Evolutionary conservation across 2,888 invertebrate genomes (phyloP).

Genomic region (Adelphocoris suturalis): DNA sequence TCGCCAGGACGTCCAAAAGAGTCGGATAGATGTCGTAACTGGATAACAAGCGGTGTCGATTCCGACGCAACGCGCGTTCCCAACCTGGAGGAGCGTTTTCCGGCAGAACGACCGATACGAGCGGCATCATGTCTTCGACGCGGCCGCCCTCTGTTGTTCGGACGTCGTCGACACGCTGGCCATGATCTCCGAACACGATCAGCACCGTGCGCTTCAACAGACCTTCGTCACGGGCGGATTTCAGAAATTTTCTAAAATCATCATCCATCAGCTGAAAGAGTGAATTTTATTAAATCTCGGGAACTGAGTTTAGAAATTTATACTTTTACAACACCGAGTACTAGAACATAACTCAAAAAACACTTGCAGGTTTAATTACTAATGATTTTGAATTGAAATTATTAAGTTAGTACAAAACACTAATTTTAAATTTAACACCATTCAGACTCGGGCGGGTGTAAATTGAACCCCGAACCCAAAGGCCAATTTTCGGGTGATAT

Average conservation of each 20-base stretch:
- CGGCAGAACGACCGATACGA: constrained; percentile 76
- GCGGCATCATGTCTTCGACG: constrained; percentile 77
- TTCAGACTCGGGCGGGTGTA: too few relatives aligned
- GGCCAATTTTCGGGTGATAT: too few relatives aligned
- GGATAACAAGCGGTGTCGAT: constrained; percentile 75
- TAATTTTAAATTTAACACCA: too few relatives aligned
- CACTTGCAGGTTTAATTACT: too few relatives aligned
- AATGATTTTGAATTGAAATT: too few relatives aligned
- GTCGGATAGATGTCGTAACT: constrained; percentile 76
- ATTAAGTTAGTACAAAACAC: too few relatives aligned
- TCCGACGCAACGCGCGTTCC: constrained; percentile 71
- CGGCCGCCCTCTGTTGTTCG: constrained; percentile 76
- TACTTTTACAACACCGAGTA: too few relatives aligned
- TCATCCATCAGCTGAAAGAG: constrained; percentile 28
- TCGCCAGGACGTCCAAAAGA: constrained; percentile 75
- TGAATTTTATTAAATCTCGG: too few relatives aligned
- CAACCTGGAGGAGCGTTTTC: constrained; percentile 73
- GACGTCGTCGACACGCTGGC: constrained; percentile 76
- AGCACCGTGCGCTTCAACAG: constrained; percentile 76
- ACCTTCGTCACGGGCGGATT: constrained; percentile 75
- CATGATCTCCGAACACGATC: constrained; percentile 77
- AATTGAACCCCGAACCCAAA: too few relatives aligned
- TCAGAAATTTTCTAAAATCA: constrained; percentile 76
- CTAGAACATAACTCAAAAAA: too few relatives aligned
- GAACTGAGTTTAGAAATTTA: too few relatives aligned